These are phyloP conservation scores for Actinostola sp. DNA, from an alignment of 92 coral and sea anemone species.

Conservation along the genomic window DNA sequence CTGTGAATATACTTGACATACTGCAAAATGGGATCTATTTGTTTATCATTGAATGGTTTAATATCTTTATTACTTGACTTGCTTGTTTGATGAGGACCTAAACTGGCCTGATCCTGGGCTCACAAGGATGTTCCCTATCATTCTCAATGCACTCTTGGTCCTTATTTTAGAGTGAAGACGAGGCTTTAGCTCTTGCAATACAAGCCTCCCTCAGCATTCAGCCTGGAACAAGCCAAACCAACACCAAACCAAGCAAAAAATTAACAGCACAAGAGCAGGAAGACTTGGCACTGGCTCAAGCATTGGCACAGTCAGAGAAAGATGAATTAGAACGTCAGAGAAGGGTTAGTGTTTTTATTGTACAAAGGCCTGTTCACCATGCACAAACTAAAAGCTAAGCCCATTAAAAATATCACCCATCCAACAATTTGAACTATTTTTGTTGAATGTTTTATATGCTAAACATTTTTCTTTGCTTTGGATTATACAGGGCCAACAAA, in stretches of 20 bases:
- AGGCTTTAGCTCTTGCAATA: conserved; percentile 94
- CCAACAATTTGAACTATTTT: too few relatives aligned
- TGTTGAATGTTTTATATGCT: neutral
- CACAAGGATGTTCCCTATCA: neutral
- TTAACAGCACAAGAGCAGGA: conserved; percentile 82
- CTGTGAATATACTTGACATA: too few relatives aligned
- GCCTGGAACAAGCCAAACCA: conserved; percentile 29
- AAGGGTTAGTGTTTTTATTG: conserved; percentile 44
- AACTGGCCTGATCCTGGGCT: too few relatives aligned
- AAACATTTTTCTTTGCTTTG: conserved; percentile 4
- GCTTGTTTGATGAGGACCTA: too few relatives aligned
- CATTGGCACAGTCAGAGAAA: conserved; percentile 92
- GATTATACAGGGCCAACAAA: conserved; percentile 70
- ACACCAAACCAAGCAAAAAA: conserved; percentile 50
- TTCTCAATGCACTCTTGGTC: neutral
- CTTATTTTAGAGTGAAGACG: conserved; percentile 83
- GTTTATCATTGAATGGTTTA: too few relatives aligned
- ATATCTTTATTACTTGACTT: too few relatives aligned
- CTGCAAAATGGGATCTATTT: too few relatives aligned
- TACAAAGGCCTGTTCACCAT: neutral
- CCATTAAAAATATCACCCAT: neutral
- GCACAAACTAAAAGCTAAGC: neutral
- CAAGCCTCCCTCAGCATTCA: conserved; percentile 81
- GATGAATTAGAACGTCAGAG: conserved; percentile 68
- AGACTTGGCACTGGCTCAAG: conserved; percentile 91